phyloP scores from a whole-genome alignment of 1,140 invertebrate species.

The Drosophila micromelanica region DNA sequence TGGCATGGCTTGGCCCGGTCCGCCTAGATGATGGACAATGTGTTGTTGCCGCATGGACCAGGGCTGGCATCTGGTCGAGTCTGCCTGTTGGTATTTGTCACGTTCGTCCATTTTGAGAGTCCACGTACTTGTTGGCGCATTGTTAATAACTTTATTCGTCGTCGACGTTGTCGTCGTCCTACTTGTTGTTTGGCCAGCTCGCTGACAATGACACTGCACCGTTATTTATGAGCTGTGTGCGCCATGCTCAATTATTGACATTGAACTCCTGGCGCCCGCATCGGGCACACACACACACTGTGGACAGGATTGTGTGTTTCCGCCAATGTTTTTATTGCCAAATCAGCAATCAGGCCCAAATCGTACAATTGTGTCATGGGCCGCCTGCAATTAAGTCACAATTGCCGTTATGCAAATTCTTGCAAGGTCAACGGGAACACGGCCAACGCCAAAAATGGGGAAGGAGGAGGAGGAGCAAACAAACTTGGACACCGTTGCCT shows the following conservation, averaged over 20 bases:
- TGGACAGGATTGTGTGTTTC: conserved; percentile 15
- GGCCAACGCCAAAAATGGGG: conserved; percentile 35
- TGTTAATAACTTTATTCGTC: conserved; percentile 81
- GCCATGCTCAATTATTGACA: conserved; percentile 80
- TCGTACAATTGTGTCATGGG: conserved; percentile 54
- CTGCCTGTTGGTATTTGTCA: conserved; percentile 75
- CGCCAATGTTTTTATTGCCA: conserved; percentile 45
- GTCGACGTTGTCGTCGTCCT: conserved; percentile 58
- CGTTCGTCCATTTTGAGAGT: conserved; percentile 81
- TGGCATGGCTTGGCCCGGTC: not conserved
- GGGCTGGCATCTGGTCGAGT: not conserved
- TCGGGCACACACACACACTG: conserved; percentile 33
- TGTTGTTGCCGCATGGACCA: conserved; percentile 35
- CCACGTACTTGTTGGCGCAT: conserved; percentile 78
- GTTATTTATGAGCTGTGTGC: conserved; percentile 73
- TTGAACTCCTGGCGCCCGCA: conserved; percentile 79
- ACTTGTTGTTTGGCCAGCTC: conserved; percentile 61
- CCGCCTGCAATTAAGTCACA: conserved; percentile 72
- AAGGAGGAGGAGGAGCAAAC: not conserved
- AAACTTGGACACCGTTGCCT: not conserved
- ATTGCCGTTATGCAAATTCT: conserved; percentile 69
- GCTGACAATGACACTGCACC: conserved; percentile 61
- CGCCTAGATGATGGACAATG: conserved; percentile 71
- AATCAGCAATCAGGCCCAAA: conserved; percentile 74
- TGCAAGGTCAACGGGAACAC: conserved; percentile 66